Percentiles rank a stretch among this genome's conserved stretches.
phyloP scores from a whole-genome alignment of 2,113 vertebrate species.

The Globicephala melas region DNA sequence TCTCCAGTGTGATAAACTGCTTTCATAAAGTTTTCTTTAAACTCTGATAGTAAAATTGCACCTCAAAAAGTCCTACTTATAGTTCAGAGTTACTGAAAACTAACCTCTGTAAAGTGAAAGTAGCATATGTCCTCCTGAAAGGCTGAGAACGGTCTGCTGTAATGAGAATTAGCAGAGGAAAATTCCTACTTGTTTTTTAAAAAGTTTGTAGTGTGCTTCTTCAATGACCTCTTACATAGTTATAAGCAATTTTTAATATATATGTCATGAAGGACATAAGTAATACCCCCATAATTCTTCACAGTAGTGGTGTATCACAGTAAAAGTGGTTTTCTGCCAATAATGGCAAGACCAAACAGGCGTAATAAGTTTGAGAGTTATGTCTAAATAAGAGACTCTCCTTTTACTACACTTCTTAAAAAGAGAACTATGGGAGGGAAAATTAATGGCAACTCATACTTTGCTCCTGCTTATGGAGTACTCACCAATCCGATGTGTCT shows the following conservation, averaged over 20 bases:
- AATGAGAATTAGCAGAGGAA: background rate
- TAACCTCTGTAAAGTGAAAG: background rate
- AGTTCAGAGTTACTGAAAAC: background rate
- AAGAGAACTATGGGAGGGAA: background rate
- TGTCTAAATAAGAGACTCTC: background rate
- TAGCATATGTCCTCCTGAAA: background rate
- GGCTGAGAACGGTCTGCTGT: background rate
- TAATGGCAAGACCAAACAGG: background rate
- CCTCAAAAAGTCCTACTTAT: background rate
- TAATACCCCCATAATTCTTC: background rate
- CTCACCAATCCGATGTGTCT: background rate
- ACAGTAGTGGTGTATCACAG: fast-evolving
- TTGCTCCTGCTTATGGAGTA: background rate
- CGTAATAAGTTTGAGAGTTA: background rate
- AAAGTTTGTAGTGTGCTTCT: background rate
- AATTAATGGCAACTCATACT: background rate
- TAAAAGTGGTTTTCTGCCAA: background rate
- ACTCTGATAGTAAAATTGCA: background rate
- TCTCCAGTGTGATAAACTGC: background rate
- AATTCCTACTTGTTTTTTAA: background rate
- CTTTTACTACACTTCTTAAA: background rate
- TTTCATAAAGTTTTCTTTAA: background rate
- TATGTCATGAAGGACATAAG: background rate
- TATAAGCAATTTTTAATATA: background rate
- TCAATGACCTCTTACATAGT: background rate